phyloP scores from a whole-genome alignment of 2,797 vertebrate genomes.

The Champsocephalus esox region DNA sequence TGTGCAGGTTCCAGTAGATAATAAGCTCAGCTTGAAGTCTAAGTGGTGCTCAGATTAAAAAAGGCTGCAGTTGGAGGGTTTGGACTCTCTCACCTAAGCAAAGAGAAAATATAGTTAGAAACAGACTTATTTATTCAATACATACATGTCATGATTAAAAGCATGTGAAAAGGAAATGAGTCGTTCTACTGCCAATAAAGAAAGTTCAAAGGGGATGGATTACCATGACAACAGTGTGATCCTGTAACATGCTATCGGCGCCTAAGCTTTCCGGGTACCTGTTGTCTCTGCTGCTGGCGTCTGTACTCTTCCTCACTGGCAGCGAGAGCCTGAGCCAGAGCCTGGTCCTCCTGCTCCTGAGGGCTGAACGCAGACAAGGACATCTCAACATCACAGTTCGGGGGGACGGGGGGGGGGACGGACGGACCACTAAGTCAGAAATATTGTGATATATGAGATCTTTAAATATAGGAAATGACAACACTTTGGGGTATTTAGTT shows the following conservation, averaged over 20 bases:
- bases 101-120: conserved; percentile 45
- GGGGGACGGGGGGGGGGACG: too few relatives aligned
- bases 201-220: conserved; percentile 19
- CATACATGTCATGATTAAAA: neutral
- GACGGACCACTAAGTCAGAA: neutral
- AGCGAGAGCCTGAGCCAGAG: conserved; percentile 88
- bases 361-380: conserved; percentile 73
- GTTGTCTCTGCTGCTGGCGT: conserved; percentile 88
- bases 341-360: conserved; percentile 90
- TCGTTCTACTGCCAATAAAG: conserved; percentile 35
- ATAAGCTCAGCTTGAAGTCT: conserved; percentile 48
- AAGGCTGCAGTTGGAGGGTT: conserved; percentile 83
- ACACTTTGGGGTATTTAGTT: too few relatives aligned
- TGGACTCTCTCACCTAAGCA: conserved; percentile 80
- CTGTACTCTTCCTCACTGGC: conserved; percentile 87
- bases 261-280: conserved; percentile 87
- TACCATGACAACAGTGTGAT: conserved; percentile 51
- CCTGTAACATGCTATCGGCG: conserved; percentile 82
- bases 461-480: too few relatives aligned
- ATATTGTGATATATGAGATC: too few relatives aligned
- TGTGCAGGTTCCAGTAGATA: conserved; percentile 56
- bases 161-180: neutral
- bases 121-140: neutral
- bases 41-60: conserved; percentile 70
- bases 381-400: neutral